Base-by-base conservation (phyloP, 2,113 vertebrate genomes). In the Gadus macrocephalus region DNA sequence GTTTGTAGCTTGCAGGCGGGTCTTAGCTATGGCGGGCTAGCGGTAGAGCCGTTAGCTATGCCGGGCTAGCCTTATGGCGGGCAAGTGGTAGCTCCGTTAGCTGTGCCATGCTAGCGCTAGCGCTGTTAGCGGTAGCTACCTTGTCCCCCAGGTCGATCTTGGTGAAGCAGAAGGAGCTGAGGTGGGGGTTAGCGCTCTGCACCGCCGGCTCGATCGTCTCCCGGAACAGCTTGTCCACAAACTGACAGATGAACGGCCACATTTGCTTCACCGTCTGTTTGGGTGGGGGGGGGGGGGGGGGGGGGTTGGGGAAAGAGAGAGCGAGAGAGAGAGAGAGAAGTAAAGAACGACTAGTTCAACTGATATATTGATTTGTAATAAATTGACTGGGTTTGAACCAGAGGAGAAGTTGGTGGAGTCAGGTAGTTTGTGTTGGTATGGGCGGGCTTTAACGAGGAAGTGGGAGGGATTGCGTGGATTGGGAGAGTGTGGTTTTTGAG, bases 171-270 rank as follows among this genome's bases (percentile, higher is more conserved):
- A 99, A 98, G 78, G 95, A 92, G 80, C 92, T 92, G 25, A 99
- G 95, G 69, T 97, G 94, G 15, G 94, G 81, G 85, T 95, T 93
- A 28, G 95, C 95, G n/a, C 91, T 93, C 86, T 93, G 91, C 56
- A 99, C 94, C 1, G 96, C 94, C 5, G 97, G 97, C 77, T 98
- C 96, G 81, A 99, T 97, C 60, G 95, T 97, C 72, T 99, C 97
- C 67, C 93, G 89, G 81, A 99, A 98, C 70, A 98, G 85, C 76
- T 99, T 98, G 85, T 98, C 96, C 81, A 98, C 93, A 80, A 99
- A 99, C 66, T 99, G 96, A 75, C 94, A 95, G 88, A 99, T 96
- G 79, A 95, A 99, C 56, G 97, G 97, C 97, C 96, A 99, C 95
- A 98, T 95, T 83, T 99, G 96, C 72, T 96, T 96, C 68, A 99